These are phyloP conservation scores for Pygathrix nemaeus DNA, from an alignment of 2,113 vertebrate species.

Conservation along the genomic window DNA sequence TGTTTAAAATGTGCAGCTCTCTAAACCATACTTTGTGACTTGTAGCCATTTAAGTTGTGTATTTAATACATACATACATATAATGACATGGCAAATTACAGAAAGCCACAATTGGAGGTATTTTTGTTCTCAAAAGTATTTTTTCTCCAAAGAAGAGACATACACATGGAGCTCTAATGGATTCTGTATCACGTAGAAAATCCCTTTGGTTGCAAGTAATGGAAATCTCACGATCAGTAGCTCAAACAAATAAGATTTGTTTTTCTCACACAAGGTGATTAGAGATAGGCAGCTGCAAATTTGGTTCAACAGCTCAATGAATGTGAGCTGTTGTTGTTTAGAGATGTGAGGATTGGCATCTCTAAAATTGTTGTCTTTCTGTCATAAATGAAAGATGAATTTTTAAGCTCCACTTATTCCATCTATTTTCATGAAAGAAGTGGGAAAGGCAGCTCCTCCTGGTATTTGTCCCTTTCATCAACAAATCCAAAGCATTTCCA, in stretches of 20 bases:
- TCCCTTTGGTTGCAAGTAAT: neutral
- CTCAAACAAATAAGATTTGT: neutral
- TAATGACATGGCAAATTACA: neutral
- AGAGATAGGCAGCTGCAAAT: neutral
- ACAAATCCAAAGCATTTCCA: constrained; percentile 35
- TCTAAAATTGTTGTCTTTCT: constrained; percentile 29
- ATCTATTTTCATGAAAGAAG: neutral
- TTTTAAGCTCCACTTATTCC: neutral
- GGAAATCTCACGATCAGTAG: neutral
- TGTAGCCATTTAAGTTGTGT: neutral
- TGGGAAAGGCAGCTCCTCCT: neutral
- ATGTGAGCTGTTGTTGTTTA: too few relatives aligned
- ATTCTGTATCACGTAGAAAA: neutral
- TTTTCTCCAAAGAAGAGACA: neutral
- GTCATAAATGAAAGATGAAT: neutral
- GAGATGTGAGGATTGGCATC: neutral
- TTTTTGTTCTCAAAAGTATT: constrained; percentile 26
- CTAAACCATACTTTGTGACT: neutral
- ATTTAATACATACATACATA: neutral
- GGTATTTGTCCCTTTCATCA: neutral
- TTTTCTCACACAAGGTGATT: neutral
- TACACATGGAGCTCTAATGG: neutral
- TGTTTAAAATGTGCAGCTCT: constrained; percentile 24
- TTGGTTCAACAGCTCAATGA: neutral
- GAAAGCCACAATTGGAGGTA: neutral